phyloP scores from a whole-genome alignment of 2,888 invertebrate genomes.

The Phrixothrix hirtus region DNA sequence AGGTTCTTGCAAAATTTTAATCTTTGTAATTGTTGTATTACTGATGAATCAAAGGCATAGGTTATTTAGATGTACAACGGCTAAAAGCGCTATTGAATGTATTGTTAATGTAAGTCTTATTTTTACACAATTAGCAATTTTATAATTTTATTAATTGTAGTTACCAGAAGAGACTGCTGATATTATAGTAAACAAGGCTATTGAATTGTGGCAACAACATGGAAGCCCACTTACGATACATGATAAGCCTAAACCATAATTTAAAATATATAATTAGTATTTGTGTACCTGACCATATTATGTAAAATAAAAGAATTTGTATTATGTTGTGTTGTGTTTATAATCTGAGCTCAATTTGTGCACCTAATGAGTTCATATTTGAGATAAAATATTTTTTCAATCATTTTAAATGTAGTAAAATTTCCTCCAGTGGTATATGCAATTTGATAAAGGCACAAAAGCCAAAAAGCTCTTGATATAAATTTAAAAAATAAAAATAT shows the following conservation, averaged over 20 bases:
- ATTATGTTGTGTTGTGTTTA: too few relatives aligned
- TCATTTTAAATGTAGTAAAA: too few relatives aligned
- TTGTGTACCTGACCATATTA: too few relatives aligned
- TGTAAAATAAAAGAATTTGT: too few relatives aligned
- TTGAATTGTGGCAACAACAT: slow-evolving; percentile 84
- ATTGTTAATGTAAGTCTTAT: slow-evolving; percentile 65
- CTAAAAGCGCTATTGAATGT: slow-evolving; percentile 66
- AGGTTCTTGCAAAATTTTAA: slow-evolving; percentile 80
- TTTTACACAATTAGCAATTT: too few relatives aligned
- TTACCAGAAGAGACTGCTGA: slow-evolving; percentile 80
- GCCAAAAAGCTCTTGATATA: too few relatives aligned
- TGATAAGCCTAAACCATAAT: slow-evolving; percentile 50
- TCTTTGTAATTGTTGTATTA: slow-evolving; percentile 76
- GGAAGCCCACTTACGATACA: slow-evolving; percentile 62
- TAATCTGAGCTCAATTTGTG: too few relatives aligned
- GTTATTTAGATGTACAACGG: slow-evolving; percentile 65
- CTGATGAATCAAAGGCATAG: slow-evolving; percentile 71
- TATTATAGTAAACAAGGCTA: slow-evolving; percentile 81
- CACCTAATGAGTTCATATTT: too few relatives aligned
- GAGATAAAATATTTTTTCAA: not conserved
- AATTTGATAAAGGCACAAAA: too few relatives aligned
- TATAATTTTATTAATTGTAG: slow-evolving; percentile 61
- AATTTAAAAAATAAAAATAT: too few relatives aligned
- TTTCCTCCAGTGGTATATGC: too few relatives aligned
- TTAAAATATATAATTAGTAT: too few relatives aligned